Base-by-base conservation (phyloP, 1,140 invertebrate genomes). In the Scaptodrosophila lebanonensis region DNA sequence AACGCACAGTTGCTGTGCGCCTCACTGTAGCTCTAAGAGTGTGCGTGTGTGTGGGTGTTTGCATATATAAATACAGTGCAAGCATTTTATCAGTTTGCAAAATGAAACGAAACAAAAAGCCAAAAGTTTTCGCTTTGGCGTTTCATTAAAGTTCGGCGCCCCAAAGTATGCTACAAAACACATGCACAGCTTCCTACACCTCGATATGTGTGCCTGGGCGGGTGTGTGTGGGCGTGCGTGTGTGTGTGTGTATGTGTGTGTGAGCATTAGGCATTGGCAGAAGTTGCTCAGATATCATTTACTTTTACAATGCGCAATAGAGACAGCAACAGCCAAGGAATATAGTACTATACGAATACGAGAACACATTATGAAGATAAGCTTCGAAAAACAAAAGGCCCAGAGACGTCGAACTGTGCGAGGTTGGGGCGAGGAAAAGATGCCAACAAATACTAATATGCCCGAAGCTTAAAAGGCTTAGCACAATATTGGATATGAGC, bases 321-420 rank as follows among this genome's bases (percentile, higher is more conserved):
- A 39, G 54, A 60, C 17, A 33, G 36, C 45, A 15, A 11, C 39
- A 56, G 32, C 16, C 47, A 36, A 25, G 38, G 20, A 35, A 25
- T 44, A 29, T 15, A 32, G 43, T 36, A 35, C 25, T 17, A 44
- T 27, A 56, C 61, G 51, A 56, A 63, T 39, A 53, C 64, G 73
- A 67, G 64, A 67, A 82, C 75, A 73, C 73, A 77, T 77, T 79
- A 77, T 72, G 73, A 77, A 77, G 72, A 77, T 77, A 77, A 79
- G 64, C 72, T 68, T 67, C 65, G 48, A 73, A 77, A 77, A 77
- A 79, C 72, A 77, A 79, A 77, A 64, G 73, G 54, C 71, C 54
- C 30, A 16, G n/a, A n/a, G n/a, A n/a, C n/a, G n/a, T 3, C 1
- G 5, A 42, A 9, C 17, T 9, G 9, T 39, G 25, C 20, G 33